A percentile compares a stretch with the other conserved stretches of the same genome.
Conservation (phyloP, 2,113 vertebrate genomes). For the Stegostoma tigrinum region DNA sequence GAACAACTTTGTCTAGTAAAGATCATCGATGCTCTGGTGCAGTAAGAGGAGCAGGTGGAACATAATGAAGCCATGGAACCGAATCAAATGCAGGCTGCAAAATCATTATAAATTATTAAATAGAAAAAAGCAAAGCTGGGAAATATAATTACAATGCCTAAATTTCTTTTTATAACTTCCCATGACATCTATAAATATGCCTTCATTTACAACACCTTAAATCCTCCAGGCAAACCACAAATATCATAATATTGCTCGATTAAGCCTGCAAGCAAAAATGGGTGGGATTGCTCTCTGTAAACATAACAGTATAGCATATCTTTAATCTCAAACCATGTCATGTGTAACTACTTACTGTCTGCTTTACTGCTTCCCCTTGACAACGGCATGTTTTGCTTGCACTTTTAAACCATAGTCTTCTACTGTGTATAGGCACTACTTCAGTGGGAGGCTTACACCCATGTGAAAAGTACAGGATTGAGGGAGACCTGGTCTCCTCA, state of each 20-base stretch:
- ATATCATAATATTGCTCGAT: not conserved
- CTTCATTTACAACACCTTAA: not conserved
- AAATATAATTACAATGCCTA: not conserved
- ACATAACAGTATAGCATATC: not conserved
- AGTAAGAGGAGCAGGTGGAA: not conserved
- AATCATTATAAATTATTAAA: not conserved
- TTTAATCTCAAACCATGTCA: not conserved
- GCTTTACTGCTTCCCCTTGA: not conserved
- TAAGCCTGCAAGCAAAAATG: not conserved
- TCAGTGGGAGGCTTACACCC: not conserved
- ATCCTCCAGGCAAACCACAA: not conserved
- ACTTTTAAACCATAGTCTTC: not conserved
- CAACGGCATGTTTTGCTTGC: not conserved
- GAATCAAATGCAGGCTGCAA: not conserved
- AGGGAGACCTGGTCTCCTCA: not conserved
- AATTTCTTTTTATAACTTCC: not conserved
- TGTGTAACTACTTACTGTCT: not conserved
- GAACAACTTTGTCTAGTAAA: not conserved
- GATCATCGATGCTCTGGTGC: not conserved
- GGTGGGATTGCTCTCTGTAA: not conserved
- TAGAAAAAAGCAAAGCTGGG: not conserved
- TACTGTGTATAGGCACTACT: not conserved
- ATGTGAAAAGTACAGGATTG: not conserved
- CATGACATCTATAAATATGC: not conserved
- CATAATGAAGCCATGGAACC: not conserved